Evolutionary conservation across 1,140 invertebrate species (phyloP).

Genomic region (Eufriesea mexicana): DNA sequence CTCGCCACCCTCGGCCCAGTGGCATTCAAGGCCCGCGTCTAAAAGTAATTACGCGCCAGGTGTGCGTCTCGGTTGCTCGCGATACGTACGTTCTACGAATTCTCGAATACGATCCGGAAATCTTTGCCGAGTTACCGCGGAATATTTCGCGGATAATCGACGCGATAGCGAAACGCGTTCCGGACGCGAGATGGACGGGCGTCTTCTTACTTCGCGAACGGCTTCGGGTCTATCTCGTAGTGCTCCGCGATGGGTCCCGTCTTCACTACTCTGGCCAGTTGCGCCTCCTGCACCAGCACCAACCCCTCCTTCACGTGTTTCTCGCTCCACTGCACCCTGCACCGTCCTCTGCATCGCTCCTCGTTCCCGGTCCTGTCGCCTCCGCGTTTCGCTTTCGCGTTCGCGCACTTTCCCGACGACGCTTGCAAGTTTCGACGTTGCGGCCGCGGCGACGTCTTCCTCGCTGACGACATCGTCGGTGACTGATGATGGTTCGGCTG

Average conservation of each 20-base stretch:
- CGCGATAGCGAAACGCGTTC: too few species aligned
- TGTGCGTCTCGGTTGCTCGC: conserved; percentile 3
- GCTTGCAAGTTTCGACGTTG: conserved; percentile 74
- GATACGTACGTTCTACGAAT: too few species aligned
- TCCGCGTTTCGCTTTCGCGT: conserved; percentile 45
- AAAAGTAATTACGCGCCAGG: conserved; percentile 57
- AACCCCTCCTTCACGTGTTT: conserved; percentile 81
- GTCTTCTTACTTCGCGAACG: conserved; percentile 81
- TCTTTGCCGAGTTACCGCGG: too few species aligned
- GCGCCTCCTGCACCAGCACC: conserved; percentile 79
- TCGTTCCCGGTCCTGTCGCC: conserved; percentile 57
- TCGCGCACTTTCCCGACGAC: conserved; percentile 58
- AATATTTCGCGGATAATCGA: too few species aligned
- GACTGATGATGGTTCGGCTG: conserved; percentile 76
- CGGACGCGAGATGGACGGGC: too few species aligned
- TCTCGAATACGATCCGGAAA: too few species aligned
- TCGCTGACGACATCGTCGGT: conserved; percentile 78
- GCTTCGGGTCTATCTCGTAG: conserved; percentile 80
- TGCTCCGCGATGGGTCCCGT: conserved; percentile 79
- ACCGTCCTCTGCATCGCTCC: conserved; percentile 77
- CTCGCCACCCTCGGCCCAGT: background rate
- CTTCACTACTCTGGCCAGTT: conserved; percentile 79
- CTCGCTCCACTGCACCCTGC: conserved; percentile 81
- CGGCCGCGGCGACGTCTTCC: conserved; percentile 75
- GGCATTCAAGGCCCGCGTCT: conserved; percentile 55